Evolutionary conservation across 2,888 invertebrate species (phyloP), one percentile per base, ranked within the genome.

Genomic region (Automeris io): DNA sequence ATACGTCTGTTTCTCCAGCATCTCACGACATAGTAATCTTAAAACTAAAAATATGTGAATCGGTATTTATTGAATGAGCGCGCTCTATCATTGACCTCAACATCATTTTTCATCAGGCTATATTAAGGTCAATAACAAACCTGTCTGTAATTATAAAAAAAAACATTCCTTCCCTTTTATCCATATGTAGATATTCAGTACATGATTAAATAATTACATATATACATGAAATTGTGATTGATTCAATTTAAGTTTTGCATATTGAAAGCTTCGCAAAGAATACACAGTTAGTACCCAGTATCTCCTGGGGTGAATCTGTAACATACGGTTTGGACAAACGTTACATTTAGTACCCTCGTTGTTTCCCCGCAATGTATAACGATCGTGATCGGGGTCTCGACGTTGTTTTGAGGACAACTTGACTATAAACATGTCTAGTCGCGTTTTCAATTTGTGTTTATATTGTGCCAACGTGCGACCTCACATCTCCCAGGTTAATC

Each of bases 261-360:
- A 67, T 63, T 59, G 61, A 64, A 67, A 61, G 61, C 57, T 59
- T 59, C 58, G 51, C 49, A 45, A 45, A 49, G 51, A 59, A 45
- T 51, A 54, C 59, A 51, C 58, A 51, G 55, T 49, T 50, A 54
- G 51, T 57, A 45, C 50, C 49, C 50, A 57, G 69, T 66, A 67
- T 64, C 70, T 70, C 67, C 38, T 40, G 62, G 63, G 62, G 65
- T 61, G 61, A 67, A 68, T 69, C 60, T 61, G 56, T 54, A 53
- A 51, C 57, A 56, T 56, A 66, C 60, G 54, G 61, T 45, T 55
- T 42, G 55, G 63, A 57, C 58, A 59, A 60, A 62, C 54, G 58
- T 65, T 67, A 61, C 52, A 47, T 53, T 60, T 57, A 63, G 55
- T 47, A 45, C 21, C 47, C 35, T 29, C 31, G 31, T 26, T 39